Percentiles rank a stretch among this genome's conserved stretches.
Evolutionary conservation across 2,888 invertebrate species (phyloP).

Genomic region (Galerucella nymphaeae): DNA sequence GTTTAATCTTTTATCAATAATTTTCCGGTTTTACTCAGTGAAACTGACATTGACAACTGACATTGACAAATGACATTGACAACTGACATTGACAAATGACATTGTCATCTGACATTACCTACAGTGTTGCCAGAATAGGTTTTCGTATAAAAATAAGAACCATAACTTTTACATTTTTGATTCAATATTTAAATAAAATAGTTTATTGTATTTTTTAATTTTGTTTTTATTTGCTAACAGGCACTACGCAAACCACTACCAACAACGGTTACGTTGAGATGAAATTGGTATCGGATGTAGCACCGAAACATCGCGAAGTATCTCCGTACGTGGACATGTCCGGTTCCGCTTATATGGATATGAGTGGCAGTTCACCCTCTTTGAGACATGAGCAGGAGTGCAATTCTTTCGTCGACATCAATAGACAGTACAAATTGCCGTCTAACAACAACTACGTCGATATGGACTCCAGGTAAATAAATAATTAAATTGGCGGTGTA

Average conservation of each 20-base stretch:
- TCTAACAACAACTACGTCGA: constrained; percentile 50
- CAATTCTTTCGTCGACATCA: constrained; percentile 42
- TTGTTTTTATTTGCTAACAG: neutral
- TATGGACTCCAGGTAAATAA: constrained; percentile 43
- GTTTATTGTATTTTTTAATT: neutral
- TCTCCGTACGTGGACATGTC: constrained; percentile 68
- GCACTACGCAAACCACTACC: constrained; percentile 27
- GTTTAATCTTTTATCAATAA: too few relatives aligned
- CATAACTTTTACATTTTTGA: too few relatives aligned
- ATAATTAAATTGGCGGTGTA: constrained; percentile 5
- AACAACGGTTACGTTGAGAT: constrained; percentile 64
- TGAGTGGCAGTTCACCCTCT: constrained; percentile 47
- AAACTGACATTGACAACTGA: too few relatives aligned
- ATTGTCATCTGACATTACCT: too few relatives aligned
- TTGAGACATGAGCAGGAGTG: constrained; percentile 33
- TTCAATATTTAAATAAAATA: too few relatives aligned
- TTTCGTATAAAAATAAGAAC: too few relatives aligned
- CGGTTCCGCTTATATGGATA: constrained; percentile 53
- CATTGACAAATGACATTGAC: too few relatives aligned
- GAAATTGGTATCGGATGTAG: constrained; percentile 60
- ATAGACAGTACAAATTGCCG: constrained; percentile 41
- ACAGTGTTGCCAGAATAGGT: too few relatives aligned
- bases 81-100: too few relatives aligned
- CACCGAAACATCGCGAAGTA: constrained; percentile 40
- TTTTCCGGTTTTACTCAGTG: too few relatives aligned